Conservation (phyloP, 2,888 invertebrate genomes). For the Ochropleura plecta region DNA sequence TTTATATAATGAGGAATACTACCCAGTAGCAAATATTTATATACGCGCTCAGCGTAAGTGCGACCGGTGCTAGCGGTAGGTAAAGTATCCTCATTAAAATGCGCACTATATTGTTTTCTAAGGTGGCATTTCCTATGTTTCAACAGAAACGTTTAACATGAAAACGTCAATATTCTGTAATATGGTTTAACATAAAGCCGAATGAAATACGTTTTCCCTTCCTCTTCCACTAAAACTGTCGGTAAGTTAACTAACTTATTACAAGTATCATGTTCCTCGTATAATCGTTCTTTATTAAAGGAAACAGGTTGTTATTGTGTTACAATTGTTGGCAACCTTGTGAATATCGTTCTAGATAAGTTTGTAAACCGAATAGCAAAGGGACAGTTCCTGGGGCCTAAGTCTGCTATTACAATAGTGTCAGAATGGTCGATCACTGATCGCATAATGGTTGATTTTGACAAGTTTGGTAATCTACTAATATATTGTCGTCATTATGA, state of each 20-base stretch:
- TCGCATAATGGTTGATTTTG: too few species aligned
- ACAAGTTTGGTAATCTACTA: too few species aligned
- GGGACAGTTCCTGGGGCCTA: not conserved
- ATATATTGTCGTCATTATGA: too few species aligned
- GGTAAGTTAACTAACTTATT: conserved; percentile 18
- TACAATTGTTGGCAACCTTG: conserved; percentile 43
- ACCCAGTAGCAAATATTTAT: too few species aligned
- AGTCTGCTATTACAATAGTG: too few species aligned
- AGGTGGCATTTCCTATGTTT: conserved; percentile 21
- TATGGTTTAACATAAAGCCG: conserved; percentile 41
- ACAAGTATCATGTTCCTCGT: conserved; percentile 56
- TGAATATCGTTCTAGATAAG: not conserved
- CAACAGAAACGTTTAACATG: conserved; percentile 1
- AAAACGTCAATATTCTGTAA: conserved; percentile 23
- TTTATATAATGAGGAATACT: too few species aligned
- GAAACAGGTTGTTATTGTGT: conserved; percentile 51
- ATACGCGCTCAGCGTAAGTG: too few species aligned
- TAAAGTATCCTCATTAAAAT: too few species aligned
- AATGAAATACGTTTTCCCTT: conserved; percentile 51
- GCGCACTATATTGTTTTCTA: too few species aligned
- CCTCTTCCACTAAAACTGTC: conserved; percentile 45
- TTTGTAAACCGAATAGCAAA: conserved; percentile 13
- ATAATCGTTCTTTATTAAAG: conserved; percentile 38
- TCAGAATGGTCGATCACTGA: too few species aligned
- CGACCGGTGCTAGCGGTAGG: too few species aligned